These are phyloP conservation scores for Aythya fuligula DNA, from an alignment of 2,797 vertebrate species.

Conservation along the genomic window DNA sequence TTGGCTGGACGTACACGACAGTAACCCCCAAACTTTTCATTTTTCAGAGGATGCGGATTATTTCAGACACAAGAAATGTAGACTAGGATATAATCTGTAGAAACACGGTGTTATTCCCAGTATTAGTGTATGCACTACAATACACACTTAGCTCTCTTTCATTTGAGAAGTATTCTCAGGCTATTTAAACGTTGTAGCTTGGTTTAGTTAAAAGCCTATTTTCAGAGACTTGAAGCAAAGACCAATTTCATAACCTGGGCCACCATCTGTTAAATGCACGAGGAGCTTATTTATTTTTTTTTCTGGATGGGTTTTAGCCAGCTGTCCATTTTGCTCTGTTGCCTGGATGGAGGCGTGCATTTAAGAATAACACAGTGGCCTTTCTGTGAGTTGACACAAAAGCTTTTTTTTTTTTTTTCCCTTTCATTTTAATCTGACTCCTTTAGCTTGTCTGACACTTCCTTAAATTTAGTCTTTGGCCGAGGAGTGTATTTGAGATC, in stretches of 20 bases:
- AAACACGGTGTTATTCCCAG: not conserved
- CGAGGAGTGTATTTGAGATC: constrained; percentile 21
- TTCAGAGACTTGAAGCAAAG: constrained; percentile 14
- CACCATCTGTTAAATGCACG: constrained; percentile 58
- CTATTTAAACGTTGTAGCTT: not conserved
- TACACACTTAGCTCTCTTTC: not conserved
- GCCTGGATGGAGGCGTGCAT: constrained; percentile 34
- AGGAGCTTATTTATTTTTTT: constrained; percentile 48
- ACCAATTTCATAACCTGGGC: constrained; percentile 54
- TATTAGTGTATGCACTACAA: not conserved
- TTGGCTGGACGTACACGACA: not conserved
- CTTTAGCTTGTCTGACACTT: constrained; percentile 45
- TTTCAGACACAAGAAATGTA: not conserved
- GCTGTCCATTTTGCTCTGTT: constrained; percentile 57
- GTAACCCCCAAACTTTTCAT: not conserved
- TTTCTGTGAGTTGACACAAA: constrained; percentile 61
- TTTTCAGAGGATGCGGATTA: not conserved
- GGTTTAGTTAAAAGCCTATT: not conserved
- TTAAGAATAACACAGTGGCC: constrained; percentile 38
- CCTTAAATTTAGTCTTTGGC: constrained; percentile 55
- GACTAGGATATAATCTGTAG: not conserved
- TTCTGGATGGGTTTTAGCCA: constrained; percentile 46
- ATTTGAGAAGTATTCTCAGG: not conserved
- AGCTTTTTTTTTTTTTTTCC: not conserved
- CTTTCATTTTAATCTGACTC: constrained; percentile 42